Evolutionary conservation across 2,888 invertebrate genomes (phyloP), one percentile per base, ranked within the genome.

Genomic region (Coremacera marginata): DNA sequence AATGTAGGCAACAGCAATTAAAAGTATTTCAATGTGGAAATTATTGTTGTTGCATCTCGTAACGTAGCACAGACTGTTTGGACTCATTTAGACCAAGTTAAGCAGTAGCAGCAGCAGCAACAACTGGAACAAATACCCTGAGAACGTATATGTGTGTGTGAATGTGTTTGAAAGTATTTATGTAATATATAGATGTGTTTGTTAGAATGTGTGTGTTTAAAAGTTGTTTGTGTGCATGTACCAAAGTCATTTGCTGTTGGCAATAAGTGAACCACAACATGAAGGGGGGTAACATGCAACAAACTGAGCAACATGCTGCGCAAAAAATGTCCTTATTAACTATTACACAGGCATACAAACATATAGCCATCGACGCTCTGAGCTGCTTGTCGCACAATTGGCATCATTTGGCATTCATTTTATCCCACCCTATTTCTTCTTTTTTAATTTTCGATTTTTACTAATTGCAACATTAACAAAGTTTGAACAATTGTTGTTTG

Each of bases 241-340:
- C 27, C 27, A 49, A 68, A 68, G 51, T 71, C 57, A 16, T 57
- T 60, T 71, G 37, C 60, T 71, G 71, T 60, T 57, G 70, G 34
- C 57, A 27, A 19, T 34, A 22, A n/a, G 34, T 34, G 55, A 14
- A 52, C 27, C 25, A 70, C 34, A 25, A 68, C 68, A 68, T 52
- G 31, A 16, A 49, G 27, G 31, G 31, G 31, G 55, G 34, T 5
- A 44, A 31, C n/a, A 34, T n/a, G 55, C 52, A 31, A 51, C 51
- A 27, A 62, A 65, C 51, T 73, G 51, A 16, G 52, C 51, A 73
- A 52, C 51, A 65, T 31, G 73, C 73, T 73, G 49, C 63, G 49
- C 51, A 63, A 52, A 63, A 73, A 73, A 63, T 65, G 51, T 73
- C 63, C 65, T 73, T 73, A 72, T 72, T 72, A 73, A 73, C 49